Evolutionary conservation across 1,140 invertebrate genomes (phyloP).

Genomic region (Heterodera schachtii): DNA sequence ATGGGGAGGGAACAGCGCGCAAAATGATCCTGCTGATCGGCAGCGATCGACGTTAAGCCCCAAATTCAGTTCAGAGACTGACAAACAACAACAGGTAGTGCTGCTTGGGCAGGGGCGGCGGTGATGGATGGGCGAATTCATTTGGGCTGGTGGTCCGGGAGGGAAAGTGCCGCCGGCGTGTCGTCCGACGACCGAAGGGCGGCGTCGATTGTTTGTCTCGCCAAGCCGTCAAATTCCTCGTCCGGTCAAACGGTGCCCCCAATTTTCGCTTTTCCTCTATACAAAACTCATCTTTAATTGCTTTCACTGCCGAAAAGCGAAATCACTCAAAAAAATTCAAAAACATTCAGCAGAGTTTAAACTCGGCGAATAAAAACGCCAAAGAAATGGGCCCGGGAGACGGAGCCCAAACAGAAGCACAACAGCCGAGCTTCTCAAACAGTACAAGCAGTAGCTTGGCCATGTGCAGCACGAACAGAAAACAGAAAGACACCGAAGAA

Average conservation of each 20-base stretch:
- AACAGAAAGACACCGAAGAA: background rate
- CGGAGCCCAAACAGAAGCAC: background rate
- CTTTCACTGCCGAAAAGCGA: background rate
- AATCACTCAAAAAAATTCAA: background rate
- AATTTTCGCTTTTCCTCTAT: background rate
- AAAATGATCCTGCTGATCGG: background rate
- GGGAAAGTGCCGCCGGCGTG: background rate
- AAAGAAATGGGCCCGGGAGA: background rate
- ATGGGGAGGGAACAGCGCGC: background rate
- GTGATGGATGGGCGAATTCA: background rate
- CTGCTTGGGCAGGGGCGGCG: background rate
- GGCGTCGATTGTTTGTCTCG: background rate
- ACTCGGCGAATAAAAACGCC: background rate
- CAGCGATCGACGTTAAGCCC: background rate
- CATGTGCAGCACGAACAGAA: background rate
- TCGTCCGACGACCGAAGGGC: background rate
- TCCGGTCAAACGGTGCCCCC: background rate
- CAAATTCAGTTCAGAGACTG: background rate
- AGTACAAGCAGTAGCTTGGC: background rate
- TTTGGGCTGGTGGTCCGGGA: background rate
- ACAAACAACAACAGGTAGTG: background rate
- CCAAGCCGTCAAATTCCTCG: background rate
- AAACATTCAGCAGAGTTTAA: background rate
- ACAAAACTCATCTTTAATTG: background rate
- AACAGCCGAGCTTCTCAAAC: background rate